These are phyloP conservation scores for Xanthorhoe spadicearia DNA, from an alignment of 2,888 invertebrate species.

Conservation along the genomic window DNA sequence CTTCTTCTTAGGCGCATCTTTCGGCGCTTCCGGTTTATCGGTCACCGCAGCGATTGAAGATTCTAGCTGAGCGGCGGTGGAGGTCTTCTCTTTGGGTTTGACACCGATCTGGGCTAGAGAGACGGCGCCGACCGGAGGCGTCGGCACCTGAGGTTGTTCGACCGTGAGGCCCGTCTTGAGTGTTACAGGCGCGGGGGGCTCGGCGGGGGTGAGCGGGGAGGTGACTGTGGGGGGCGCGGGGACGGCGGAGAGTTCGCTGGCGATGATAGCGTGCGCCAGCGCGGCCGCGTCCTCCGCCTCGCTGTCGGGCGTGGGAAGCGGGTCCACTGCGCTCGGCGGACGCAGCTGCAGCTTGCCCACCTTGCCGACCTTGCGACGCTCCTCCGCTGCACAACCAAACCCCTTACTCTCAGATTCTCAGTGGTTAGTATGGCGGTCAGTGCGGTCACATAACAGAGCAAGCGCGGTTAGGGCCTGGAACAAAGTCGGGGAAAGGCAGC, in stretches of 20 bases:
- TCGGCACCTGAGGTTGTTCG: conserved; percentile 73
- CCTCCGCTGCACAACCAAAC: conserved; percentile 83
- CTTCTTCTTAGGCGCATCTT: conserved; percentile 71
- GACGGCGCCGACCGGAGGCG: conserved; percentile 80
- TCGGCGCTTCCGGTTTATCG: conserved; percentile 41
- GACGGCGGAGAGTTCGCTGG: conserved; percentile 72
- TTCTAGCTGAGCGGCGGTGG: conserved; percentile 73
- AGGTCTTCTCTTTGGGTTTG: conserved; percentile 68
- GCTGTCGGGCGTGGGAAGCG: conserved; percentile 80
- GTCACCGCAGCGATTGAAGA: conserved; percentile 66
- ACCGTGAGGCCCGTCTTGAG: conserved; percentile 60
- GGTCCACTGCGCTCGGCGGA: conserved; percentile 70
- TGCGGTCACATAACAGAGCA: conserved; percentile 85
- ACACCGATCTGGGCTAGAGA: conserved; percentile 82
- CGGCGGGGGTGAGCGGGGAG: conserved; percentile 51
- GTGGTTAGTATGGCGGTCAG: conserved; percentile 81
- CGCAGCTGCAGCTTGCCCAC: conserved; percentile 74
- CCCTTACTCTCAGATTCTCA: conserved; percentile 68
- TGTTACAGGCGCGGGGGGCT: conserved; percentile 49
- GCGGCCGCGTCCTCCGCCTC: conserved; percentile 80
- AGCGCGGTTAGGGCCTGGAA: conserved; percentile 86
- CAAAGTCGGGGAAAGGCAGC: conserved; percentile 84
- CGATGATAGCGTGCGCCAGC: conserved; percentile 79
- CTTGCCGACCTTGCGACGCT: conserved; percentile 78
- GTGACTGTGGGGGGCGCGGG: conserved; percentile 60